Base-by-base conservation (phyloP, 35 echinoderm and acorn worm genomes). In the Acanthaster planci region DNA sequence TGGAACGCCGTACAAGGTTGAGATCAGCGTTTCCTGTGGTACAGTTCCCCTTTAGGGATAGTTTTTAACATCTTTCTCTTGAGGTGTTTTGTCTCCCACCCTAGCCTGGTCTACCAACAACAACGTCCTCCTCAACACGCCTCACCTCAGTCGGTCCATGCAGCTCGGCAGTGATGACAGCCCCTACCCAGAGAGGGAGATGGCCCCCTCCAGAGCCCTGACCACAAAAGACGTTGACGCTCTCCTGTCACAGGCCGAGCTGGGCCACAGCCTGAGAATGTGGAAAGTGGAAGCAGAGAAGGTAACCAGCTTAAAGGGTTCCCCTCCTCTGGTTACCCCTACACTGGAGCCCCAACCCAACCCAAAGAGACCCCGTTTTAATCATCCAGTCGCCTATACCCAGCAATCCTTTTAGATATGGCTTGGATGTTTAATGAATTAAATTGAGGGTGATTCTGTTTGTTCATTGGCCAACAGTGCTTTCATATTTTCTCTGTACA, bases 261-360 rank as follows among this genome's bases (percentile, higher is more conserved):
- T 91, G 42, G 92, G 93, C 39, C 84, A 86, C 56, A 91, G 87
- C 60, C 29, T 90, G 17, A 93, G 89, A 19, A 60, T 98, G 53
- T 98, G 95, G 95, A 93, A 92, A 77, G 55, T 88, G 42, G 88
- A 91, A 38, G 95, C 95, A 0, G 86, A 98, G 60, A 98, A 91
- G 95, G 95, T 98, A 60, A 39, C 40, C 27, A n/a, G n/a, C n/a
- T n/a, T n/a, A n/a, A n/a, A n/a, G n/a, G n/a, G n/a, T n/a, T n/a
- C n/a, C n/a, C n/a, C n/a, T n/a, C n/a, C n/a, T n/a, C n/a, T n/a
- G n/a, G n/a, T n/a, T n/a, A n/a, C n/a, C n/a, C n/a, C n/a, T n/a
- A n/a, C n/a, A n/a, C n/a, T n/a, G 42, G 4, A 47, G 42, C 42
- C 42, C 42, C 42, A 47, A 47, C 42, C 12, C 4, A 47, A 47